Conservation (phyloP, 2,797 vertebrate species). For the Mionectes olivaceus region DNA sequence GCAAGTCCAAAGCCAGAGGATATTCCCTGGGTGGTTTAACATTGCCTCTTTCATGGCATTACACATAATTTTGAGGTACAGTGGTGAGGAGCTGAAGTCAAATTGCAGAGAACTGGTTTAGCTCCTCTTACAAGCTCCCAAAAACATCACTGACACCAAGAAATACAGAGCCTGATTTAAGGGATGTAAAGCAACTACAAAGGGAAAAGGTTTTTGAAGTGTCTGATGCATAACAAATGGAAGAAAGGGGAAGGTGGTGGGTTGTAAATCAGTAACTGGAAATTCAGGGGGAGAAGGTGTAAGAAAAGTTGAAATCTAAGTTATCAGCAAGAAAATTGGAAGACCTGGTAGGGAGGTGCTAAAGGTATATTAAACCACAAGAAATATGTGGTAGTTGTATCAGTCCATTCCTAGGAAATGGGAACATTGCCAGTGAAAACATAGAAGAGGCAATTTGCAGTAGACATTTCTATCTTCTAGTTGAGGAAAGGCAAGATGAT, state of each 20-base stretch:
- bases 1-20: background rate
- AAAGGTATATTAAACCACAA: background rate
- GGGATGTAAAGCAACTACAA: background rate
- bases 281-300: background rate
- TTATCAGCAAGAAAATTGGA: background rate
- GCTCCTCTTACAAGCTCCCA: background rate
- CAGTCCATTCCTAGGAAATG: background rate
- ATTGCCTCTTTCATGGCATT: background rate
- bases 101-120: background rate
- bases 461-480: background rate
- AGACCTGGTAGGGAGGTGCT: background rate
- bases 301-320: background rate
- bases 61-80: background rate
- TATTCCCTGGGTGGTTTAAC: background rate
- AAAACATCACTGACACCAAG: background rate
- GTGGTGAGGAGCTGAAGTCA: background rate
- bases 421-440: background rate
- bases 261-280: background rate
- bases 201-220: background rate
- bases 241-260: background rate
- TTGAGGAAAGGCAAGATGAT: background rate
- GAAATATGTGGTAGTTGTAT: background rate
- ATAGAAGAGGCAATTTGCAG: background rate
- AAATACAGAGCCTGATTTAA: background rate
- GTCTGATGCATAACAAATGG: background rate